Evolutionary conservation across 2,888 invertebrate genomes (phyloP), one percentile per base, ranked within the genome.

Genomic region (Diarsia rubi): DNA sequence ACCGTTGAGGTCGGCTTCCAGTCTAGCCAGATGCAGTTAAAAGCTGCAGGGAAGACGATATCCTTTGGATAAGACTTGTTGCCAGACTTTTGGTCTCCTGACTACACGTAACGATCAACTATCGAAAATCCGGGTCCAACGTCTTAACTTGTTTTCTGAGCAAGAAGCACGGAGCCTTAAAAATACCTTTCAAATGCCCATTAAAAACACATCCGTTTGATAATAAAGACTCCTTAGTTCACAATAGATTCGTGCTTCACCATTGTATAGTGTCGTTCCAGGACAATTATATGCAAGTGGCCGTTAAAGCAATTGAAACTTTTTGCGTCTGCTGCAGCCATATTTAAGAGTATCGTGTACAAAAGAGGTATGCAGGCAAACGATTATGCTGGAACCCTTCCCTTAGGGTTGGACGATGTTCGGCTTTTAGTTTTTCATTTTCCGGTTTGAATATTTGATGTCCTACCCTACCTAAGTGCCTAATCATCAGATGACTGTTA

Each of bases 231-330:
- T 78, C n/a, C 19, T 64, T 42, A 67, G 37, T 54, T 67, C n/a
- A 60, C 49, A 64, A 78, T 79, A 74, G 57, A 75, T 82, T 82
- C 71, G 67, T 77, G 78, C 73, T 84, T 84, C 69, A 49, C 84
- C 64, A 74, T 80, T 82, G 80, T 81, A 79, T 82, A 85, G 80
- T 86, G 82, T 86, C 82, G 82, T 88, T 85, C 83, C 72, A 80
- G 79, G 84, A 90, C 90, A 90, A 91, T 92, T 92, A 91, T 87
- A 88, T 84, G 81, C 86, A 89, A 91, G 91, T 90, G 89, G 88
- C 86, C 88, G 90, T 91, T 91, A 89, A 88, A 90, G 91, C 90
- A 91, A 93, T 92, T 93, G 91, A 90, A 92, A 91, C 91, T 91
- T 92, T 93, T 92, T 93, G 90, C 91, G 91, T 92, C 91, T 93